A percentile compares a stretch with the other conserved stretches of the same genome.
Evolutionary conservation across 2,888 invertebrate genomes (phyloP).

Genomic region (Microctonus brassicae): DNA sequence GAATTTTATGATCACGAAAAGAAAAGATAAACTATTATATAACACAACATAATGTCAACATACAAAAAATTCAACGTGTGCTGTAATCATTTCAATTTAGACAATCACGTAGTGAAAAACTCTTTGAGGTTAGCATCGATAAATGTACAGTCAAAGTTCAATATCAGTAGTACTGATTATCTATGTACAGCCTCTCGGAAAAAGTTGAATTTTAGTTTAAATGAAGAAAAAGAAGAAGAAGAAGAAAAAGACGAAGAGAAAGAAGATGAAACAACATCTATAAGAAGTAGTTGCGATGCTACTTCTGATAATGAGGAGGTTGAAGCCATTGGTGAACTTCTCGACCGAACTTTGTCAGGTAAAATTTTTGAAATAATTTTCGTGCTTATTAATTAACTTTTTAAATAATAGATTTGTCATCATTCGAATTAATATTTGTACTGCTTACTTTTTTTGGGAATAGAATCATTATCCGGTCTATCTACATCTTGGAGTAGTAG

Average conservation of each 20-base stretch:
- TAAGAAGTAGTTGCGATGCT: neutral
- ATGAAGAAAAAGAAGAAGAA: constrained; percentile 5
- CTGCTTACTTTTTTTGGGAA: constrained; percentile 13
- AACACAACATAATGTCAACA: constrained; percentile 11
- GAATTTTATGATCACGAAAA: neutral
- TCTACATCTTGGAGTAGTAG: constrained; percentile 1
- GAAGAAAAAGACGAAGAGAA: no score
- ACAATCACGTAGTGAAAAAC: constrained; percentile 8
- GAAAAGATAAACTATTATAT: neutral
- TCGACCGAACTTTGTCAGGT: constrained; percentile 22
- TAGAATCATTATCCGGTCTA: constrained; percentile 15
- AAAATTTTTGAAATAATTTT: constrained; percentile 16
- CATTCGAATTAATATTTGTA: constrained; percentile 10
- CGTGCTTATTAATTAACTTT: constrained; percentile 17
- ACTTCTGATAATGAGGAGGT: constrained; percentile 6
- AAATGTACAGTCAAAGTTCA: constrained; percentile 10
- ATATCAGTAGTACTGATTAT: constrained; percentile 1
- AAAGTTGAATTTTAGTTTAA: neutral
- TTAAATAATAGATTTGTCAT: constrained; percentile 6
- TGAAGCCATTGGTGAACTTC: constrained; percentile 9
- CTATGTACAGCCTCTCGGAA: constrained; percentile 18
- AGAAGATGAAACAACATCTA: neutral
- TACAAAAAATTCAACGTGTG: constrained; percentile 1
- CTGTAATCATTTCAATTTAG: neutral
- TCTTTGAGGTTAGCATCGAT: constrained; percentile 12